Conservation (phyloP, 1,140 invertebrate species). For the Elymnias hypermnestra region DNA sequence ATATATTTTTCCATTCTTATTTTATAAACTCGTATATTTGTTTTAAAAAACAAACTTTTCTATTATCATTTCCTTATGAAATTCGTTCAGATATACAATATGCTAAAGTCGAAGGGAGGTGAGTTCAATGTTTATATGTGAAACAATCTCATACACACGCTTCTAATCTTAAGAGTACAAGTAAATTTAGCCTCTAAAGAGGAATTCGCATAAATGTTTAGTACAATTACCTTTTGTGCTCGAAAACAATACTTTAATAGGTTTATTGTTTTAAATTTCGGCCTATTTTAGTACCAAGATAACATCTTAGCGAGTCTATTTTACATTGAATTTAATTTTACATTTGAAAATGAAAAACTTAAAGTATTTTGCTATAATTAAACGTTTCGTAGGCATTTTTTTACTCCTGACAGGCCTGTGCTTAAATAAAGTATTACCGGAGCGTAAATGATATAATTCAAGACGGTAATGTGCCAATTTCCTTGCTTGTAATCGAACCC, state of each 20-base stretch:
- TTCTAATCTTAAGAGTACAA: constrained; percentile 10
- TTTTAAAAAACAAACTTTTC: no score
- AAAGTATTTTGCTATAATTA: background rate
- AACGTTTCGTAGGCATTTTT: no score
- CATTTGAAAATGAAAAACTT: background rate
- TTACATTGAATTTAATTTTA: constrained; percentile 3
- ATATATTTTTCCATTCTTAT: no score
- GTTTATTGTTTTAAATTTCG: constrained; percentile 62
- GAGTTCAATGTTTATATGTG: background rate
- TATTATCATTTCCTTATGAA: no score
- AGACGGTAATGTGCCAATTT: no score
- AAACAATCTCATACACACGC: constrained; percentile 9
- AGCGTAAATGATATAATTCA: no score
- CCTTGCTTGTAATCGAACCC: no score
- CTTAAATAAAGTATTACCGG: no score
- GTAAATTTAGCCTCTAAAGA: constrained; percentile 5
- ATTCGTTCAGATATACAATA: no score
- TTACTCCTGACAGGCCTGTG: no score
- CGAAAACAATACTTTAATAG: constrained; percentile 65
- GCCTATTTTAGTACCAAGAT: constrained; percentile 43
- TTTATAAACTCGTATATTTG: no score
- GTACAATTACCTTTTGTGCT: constrained; percentile 63
- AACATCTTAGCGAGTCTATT: constrained; percentile 10
- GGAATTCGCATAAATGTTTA: constrained; percentile 51
- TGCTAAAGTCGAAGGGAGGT: background rate